Evolutionary conservation across 2,113 vertebrate species (phyloP).

Genomic region (Nestor notabilis): DNA sequence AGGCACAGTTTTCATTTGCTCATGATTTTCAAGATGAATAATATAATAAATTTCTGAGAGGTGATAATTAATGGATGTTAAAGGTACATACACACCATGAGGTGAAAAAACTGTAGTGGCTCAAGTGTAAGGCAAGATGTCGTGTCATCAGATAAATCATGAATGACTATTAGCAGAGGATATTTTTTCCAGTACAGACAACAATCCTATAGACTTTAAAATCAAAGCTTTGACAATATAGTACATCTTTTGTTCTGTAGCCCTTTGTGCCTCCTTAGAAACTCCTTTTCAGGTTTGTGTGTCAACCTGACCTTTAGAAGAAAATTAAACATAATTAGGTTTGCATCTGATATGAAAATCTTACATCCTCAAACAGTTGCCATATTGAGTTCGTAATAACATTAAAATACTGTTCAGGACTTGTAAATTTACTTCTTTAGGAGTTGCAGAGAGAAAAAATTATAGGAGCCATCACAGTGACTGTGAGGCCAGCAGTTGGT

Average conservation of each 20-base stretch:
- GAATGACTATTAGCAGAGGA: neutral
- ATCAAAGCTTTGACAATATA: neutral
- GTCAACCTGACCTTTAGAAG: neutral
- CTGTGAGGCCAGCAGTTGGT: neutral
- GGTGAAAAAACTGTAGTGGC: conserved; percentile 37
- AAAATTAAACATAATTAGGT: neutral
- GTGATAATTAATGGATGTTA: conserved; percentile 66
- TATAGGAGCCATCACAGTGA: accelerated
- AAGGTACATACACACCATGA: conserved; percentile 15
- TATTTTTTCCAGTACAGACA: neutral
- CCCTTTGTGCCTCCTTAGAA: neutral
- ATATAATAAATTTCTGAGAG: conserved; percentile 34
- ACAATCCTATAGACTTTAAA: neutral
- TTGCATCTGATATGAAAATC: neutral
- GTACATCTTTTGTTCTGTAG: neutral
- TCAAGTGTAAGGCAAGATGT: neutral
- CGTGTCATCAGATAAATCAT: neutral
- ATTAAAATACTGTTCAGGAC: neutral
- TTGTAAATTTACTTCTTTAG: neutral
- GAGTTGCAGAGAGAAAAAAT: neutral
- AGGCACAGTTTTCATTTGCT: conserved; percentile 18
- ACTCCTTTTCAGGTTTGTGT: neutral
- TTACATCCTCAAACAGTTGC: neutral
- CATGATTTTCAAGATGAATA: conserved; percentile 63
- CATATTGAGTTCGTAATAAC: neutral